These are phyloP conservation scores for Chelidonichthys spinosus DNA, from an alignment of 2,797 vertebrate species.

Conservation along the genomic window DNA sequence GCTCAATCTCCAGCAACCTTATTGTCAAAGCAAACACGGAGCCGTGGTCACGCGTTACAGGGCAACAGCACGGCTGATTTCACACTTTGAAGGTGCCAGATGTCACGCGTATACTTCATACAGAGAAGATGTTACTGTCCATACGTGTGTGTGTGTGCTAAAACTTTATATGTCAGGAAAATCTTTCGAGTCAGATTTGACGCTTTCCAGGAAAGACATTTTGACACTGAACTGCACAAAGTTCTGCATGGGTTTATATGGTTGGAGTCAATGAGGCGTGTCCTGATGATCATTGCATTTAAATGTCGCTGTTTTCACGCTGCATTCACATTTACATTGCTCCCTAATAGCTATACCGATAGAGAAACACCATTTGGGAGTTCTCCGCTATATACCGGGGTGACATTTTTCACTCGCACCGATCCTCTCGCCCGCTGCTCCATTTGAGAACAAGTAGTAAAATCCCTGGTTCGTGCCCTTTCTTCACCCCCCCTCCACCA, in stretches of 20 bases:
- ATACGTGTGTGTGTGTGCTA: not conserved
- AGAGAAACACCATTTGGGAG: conserved; percentile 21
- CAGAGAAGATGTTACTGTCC: not conserved
- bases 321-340: conserved; percentile 33
- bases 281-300: conserved; percentile 41
- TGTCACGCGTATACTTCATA: conserved; percentile 37
- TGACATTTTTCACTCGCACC: conserved; percentile 48
- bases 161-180: conserved; percentile 1
- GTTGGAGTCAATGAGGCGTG: conserved; percentile 23
- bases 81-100: conserved; percentile 38
- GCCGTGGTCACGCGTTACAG: conserved; percentile 8
- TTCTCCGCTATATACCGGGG: conserved; percentile 33
- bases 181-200: not conserved
- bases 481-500: conserved; percentile 45
- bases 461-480: conserved; percentile 55
- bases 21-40: conserved; percentile 24
- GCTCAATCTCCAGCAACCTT: conserved; percentile 31
- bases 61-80: conserved; percentile 45
- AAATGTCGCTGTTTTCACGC: conserved; percentile 41
- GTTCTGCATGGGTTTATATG: not conserved
- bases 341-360: conserved; percentile 23
- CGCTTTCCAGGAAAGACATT: conserved; percentile 2
- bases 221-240: conserved; percentile 1
- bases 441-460: conserved; percentile 52
- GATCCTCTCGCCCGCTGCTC: conserved; percentile 50